Base-by-base conservation (phyloP, 2,113 vertebrate species). In the Cygnus buccinator region DNA sequence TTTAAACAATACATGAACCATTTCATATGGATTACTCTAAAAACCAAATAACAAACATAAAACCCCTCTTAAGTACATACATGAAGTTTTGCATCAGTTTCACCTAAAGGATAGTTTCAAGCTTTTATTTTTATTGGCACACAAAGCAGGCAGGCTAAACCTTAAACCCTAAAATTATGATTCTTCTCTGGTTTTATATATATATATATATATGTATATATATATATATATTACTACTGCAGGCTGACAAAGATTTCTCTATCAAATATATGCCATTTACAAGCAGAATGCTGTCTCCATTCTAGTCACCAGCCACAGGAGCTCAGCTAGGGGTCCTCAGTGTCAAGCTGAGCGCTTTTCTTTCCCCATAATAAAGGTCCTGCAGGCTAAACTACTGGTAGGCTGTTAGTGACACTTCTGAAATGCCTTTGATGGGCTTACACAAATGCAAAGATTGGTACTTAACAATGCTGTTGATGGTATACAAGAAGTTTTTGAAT, bases 351-450 rank as follows among this genome's bases (percentile, higher is more conserved):
- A 48, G 72, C n/a, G 61, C 46, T 65, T 94, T 89, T 65, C 68
- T 89, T 72, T 57, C 37, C 65, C 66, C n/a, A 10, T 37, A 76
- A 73, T 65, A 41, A 59, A 93, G 66, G 48, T 87, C 77, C 91
- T 87, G 39, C 52, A 73, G 81, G 66, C 48, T 87, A 79, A 95
- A 93, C 35, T 85, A 25, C 62, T 78, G 59, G 55, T 55, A 37
- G 62, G 62, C 43, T 0, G 0, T 77, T 72, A 71, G 59, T 80
- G 83, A 59, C 85, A 59, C 50, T 84, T 73, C 41, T 94, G 57
- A 93, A 90, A 91, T 68, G 20, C 62, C 74, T 75, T 73, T 91
- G 74, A 70, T 73, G 54, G 70, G 21, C n/a, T 96, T 13, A 66
- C 35, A 65, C 22, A 41, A 66, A 68, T 57, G 66, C 17, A 50